Evolutionary conservation across 1,140 invertebrate genomes (phyloP), one percentile per base, ranked within the genome.

Genomic region (Glomeris maerens): DNA sequence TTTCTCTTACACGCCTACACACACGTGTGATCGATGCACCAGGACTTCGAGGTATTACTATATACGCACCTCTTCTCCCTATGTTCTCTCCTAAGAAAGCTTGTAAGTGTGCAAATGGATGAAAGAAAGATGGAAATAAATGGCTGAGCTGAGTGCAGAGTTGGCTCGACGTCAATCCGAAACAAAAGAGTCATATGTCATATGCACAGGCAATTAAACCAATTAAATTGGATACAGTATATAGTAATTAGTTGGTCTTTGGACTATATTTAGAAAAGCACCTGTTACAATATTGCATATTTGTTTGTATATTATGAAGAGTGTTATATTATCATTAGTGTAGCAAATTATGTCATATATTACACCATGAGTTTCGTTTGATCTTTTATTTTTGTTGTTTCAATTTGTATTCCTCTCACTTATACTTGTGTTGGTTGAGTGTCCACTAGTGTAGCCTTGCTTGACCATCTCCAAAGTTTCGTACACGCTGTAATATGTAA

Each of bases 11-110:
- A n/a, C n/a, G n/a, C n/a, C n/a, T n/a, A n/a, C 49, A 51, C 50
- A 57, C 52, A 46, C 29, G 20, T 38, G 50, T 40, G 36, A 17
- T 48, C 28, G 20, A 27, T 47, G 31, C 26, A 14, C 42, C 75
- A 80, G 78, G 78, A 80, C 72, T 80, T 78, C 73, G 78, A 80
- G 78, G 78, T 80, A 80, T 44, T 27, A 44, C 27, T 13, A 52
- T n/a, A 39, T 52, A 26, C 7, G 13, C 40, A 47, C 10, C 13
- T 38, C 5, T n/a, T n/a, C n/a, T n/a, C n/a, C n/a, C n/a, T n/a
- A n/a, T n/a, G n/a, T n/a, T n/a, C n/a, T n/a, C n/a, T n/a, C n/a
- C n/a, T n/a, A n/a, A n/a, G n/a, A n/a, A n/a, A n/a, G n/a, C n/a
- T n/a, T n/a, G n/a, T n/a, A n/a, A n/a, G n/a, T n/a, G n/a, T n/a